These are phyloP conservation scores for Sorex fumeus DNA, from an alignment of 2,113 vertebrate genomes.

Conservation along the genomic window DNA sequence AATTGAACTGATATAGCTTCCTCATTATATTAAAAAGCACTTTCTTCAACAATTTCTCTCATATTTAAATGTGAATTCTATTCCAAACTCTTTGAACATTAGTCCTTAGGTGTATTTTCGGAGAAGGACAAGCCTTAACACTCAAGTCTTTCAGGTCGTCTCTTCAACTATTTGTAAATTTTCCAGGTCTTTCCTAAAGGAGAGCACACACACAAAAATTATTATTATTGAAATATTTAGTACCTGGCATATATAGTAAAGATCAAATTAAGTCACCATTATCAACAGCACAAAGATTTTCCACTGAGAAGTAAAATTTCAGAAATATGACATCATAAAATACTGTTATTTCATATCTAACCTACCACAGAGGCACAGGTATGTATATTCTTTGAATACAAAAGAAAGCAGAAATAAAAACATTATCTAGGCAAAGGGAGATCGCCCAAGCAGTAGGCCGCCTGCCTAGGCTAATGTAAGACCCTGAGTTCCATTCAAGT, in stretches of 20 bases:
- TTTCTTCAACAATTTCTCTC: conserved; percentile 29
- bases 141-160: conserved; percentile 39
- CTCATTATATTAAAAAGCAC: conserved; percentile 9
- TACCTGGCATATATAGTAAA: conserved; percentile 37
- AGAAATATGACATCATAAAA: conserved; percentile 47
- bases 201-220: neutral
- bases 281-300: neutral
- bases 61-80: conserved; percentile 26
- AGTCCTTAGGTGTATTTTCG: conserved; percentile 57
- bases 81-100: conserved; percentile 44
- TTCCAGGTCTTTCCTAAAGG: conserved; percentile 67
- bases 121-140: conserved; percentile 41
- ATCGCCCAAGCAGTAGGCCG: too few relatives aligned
- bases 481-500: too few relatives aligned
- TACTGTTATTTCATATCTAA: neutral
- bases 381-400: neutral
- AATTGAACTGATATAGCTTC: neutral
- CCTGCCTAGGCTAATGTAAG: conserved; percentile 4
- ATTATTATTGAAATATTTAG: conserved; percentile 48
- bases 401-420: conserved; percentile 42
- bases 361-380: too few relatives aligned
- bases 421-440: neutral
- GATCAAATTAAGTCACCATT: conserved; percentile 13
- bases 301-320: conserved; percentile 32
- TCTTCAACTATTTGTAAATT: conserved; percentile 56